These are phyloP conservation scores for Atlantisia rogersi DNA, from an alignment of 2,113 vertebrate species.

Conservation along the genomic window DNA sequence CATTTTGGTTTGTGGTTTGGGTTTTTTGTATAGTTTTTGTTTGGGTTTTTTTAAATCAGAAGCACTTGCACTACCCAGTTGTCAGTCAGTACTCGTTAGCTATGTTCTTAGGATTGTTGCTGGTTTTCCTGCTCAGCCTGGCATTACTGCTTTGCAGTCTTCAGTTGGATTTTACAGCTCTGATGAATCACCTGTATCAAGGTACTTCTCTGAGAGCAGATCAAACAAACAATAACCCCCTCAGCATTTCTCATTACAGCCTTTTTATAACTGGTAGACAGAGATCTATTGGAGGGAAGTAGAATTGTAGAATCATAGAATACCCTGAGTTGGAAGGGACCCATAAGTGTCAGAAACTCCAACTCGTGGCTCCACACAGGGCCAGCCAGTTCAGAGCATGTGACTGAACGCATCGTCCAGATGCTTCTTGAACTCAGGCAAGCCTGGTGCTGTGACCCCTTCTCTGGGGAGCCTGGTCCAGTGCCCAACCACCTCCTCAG, in stretches of 20 bases:
- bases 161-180: background rate
- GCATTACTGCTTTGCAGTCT: background rate
- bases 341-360: no score
- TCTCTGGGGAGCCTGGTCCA: no score
- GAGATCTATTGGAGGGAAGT: background rate
- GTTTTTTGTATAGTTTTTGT: no score
- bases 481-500: no score
- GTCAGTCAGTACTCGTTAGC: background rate
- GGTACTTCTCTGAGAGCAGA: background rate
- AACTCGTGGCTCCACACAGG: no score
- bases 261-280: background rate
- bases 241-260: background rate
- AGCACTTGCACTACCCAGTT: background rate
- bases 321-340: no score
- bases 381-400: no score
- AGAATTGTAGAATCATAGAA: no score
- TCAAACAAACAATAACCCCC: background rate
- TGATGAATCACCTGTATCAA: background rate
- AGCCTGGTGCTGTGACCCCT: no score
- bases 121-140: background rate
- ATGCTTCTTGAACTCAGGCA: no score
- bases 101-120: background rate
- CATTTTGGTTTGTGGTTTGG: no score
- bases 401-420: no score
- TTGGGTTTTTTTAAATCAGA: background rate